phyloP scores from a whole-genome alignment of 2,888 invertebrate species.

The Leucophenga maculata region DNA sequence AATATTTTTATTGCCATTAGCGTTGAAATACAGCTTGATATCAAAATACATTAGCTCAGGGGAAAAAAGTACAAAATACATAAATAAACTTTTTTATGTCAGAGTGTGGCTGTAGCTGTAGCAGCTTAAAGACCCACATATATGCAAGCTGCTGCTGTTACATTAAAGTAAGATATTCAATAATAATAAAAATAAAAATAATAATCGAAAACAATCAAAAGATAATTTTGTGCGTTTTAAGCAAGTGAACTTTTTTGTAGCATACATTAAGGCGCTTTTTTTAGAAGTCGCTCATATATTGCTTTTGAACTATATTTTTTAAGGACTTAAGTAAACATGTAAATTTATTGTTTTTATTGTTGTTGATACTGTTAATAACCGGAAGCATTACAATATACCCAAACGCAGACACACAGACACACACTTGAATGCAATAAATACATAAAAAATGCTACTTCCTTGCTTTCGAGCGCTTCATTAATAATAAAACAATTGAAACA shows the following conservation, averaged over 20 bases:
- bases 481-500: slow-evolving; percentile 46
- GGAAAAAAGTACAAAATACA: slow-evolving; percentile 27
- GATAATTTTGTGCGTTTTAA: slow-evolving; percentile 50
- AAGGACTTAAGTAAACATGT: slow-evolving; percentile 4
- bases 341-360: not conserved
- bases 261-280: slow-evolving; percentile 19
- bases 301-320: not conserved
- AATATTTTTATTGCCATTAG: slow-evolving; percentile 52
- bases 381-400: slow-evolving; percentile 37
- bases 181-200: slow-evolving; percentile 68
- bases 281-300: not conserved
- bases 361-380: slow-evolving; percentile 41
- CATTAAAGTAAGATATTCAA: slow-evolving; percentile 51
- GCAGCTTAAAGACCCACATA: not conserved
- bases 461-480: slow-evolving; percentile 37
- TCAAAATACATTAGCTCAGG: slow-evolving; percentile 43
- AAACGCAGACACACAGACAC: slow-evolving; percentile 32
- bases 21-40: slow-evolving; percentile 46
- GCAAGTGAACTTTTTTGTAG: slow-evolving; percentile 30
- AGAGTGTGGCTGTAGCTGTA: not conserved
- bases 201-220: slow-evolving; percentile 66
- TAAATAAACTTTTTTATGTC: slow-evolving; percentile 10
- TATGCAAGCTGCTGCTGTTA: slow-evolving; percentile 20
- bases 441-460: too few relatives aligned
- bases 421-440: not conserved